Percentiles rank a stretch among this genome's conserved stretches.
phyloP scores from a whole-genome alignment of 2,888 invertebrate species.

The Vandiemenella viatica region DNA sequence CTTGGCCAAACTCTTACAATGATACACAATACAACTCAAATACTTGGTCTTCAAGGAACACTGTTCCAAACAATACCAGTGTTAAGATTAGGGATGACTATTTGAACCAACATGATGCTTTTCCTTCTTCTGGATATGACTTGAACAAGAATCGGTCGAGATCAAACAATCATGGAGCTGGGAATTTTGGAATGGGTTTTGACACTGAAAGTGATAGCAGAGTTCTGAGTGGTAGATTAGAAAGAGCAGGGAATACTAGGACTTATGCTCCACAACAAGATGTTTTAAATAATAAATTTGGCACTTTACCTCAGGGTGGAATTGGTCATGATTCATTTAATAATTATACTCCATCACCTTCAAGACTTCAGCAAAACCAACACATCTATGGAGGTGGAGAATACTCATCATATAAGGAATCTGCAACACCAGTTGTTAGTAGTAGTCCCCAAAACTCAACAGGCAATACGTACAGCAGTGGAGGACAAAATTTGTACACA shows the following conservation, averaged over 20 bases:
- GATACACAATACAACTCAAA: slow-evolving; percentile 6
- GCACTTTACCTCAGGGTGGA: neutral
- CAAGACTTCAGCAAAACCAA: neutral
- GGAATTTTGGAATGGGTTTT: slow-evolving; percentile 3
- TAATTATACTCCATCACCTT: neutral
- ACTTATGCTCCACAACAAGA: slow-evolving; percentile 3
- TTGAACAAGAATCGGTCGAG: slow-evolving; percentile 4
- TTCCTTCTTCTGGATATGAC: slow-evolving; percentile 1
- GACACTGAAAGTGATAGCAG: neutral
- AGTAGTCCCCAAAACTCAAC: too few relatives aligned
- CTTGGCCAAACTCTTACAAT: slow-evolving; percentile 9
- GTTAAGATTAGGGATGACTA: slow-evolving; percentile 4
- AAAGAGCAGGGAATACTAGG: neutral
- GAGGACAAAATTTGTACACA: too few relatives aligned
- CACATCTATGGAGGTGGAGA: neutral
- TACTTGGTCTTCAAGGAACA: slow-evolving; percentile 7
- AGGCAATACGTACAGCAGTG: too few relatives aligned
- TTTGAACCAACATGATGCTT: slow-evolving; percentile 4
- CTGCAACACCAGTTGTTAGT: slow-evolving; percentile 2
- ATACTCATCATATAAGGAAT: slow-evolving; percentile 10
- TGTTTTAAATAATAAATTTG: neutral
- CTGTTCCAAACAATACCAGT: neutral
- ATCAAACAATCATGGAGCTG: neutral
- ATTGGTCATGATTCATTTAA: neutral
- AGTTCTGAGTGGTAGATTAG: neutral